phyloP scores from a whole-genome alignment of 2,888 invertebrate species.

The Leptura quadrifasciata region DNA sequence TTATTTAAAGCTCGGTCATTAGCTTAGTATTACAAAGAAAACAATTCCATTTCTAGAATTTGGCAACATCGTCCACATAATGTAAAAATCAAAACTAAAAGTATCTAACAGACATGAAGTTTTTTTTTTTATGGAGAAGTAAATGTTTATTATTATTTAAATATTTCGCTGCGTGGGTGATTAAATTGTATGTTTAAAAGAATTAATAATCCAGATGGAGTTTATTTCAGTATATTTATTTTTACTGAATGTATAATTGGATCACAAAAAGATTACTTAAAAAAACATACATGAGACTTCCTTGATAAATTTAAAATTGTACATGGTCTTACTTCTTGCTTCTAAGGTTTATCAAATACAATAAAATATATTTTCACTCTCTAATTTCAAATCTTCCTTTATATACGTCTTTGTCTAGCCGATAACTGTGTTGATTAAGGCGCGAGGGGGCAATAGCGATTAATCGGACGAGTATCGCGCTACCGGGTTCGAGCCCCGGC shows the following conservation, averaged over 20 bases:
- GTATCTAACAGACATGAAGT: background rate
- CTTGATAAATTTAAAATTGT: no score
- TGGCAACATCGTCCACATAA: background rate
- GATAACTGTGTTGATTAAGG: no score
- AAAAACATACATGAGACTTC: background rate
- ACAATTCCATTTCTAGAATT: background rate
- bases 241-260: background rate
- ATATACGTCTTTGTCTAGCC: no score
- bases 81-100: slow-evolving; percentile 1
- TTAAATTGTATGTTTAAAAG: background rate
- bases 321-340: no score
- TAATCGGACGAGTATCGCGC: no score
- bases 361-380: no score
- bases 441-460: no score
- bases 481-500: no score
- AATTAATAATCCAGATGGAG: slow-evolving; percentile 6
- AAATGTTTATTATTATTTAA: background rate
- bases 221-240: slow-evolving; percentile 7
- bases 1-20: no score
- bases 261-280: background rate
- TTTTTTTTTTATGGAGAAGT: background rate
- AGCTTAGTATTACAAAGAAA: no score
- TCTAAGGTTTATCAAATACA: no score
- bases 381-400: no score
- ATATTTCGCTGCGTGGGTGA: background rate